These are phyloP conservation scores for Dipodomys spectabilis DNA, from an alignment of 2,113 vertebrate species.

Conservation along the genomic window DNA sequence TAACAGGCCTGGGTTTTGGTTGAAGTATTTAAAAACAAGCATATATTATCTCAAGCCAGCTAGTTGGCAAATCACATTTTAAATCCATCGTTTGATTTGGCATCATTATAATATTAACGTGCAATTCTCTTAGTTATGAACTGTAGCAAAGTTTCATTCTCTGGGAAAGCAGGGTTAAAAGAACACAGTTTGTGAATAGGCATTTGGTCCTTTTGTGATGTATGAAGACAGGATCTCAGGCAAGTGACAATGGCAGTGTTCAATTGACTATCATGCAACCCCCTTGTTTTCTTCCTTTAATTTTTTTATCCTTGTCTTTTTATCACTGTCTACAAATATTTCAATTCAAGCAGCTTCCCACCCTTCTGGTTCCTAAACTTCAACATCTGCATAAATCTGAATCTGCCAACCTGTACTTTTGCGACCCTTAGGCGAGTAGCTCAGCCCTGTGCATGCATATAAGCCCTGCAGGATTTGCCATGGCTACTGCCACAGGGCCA, in stretches of 20 bases:
- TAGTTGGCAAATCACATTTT: slow-evolving; percentile 29
- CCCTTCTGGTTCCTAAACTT: background rate
- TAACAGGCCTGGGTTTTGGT: background rate
- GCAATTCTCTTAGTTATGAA: background rate
- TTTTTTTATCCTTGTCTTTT: too few relatives aligned
- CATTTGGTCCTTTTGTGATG: background rate
- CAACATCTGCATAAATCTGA: background rate
- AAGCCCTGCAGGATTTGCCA: background rate
- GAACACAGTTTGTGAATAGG: background rate
- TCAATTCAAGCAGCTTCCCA: background rate
- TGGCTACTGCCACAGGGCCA: background rate
- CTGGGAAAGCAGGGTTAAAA: background rate
- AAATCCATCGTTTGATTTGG: background rate
- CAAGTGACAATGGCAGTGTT: background rate
- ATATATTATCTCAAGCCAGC: background rate
- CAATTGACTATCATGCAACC: background rate
- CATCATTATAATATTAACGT: background rate
- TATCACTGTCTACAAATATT: too few relatives aligned
- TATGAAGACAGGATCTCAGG: background rate
- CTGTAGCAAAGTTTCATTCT: slow-evolving; percentile 25
- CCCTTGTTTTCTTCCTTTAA: background rate
- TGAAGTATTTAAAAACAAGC: background rate
- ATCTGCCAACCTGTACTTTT: slow-evolving; percentile 20
- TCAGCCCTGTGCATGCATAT: background rate
- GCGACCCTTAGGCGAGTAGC: background rate